A percentile compares a stretch with the other conserved stretches of the same genome.
Conservation (phyloP, 1,140 invertebrate species). For the Brachionus calyciflorus region DNA sequence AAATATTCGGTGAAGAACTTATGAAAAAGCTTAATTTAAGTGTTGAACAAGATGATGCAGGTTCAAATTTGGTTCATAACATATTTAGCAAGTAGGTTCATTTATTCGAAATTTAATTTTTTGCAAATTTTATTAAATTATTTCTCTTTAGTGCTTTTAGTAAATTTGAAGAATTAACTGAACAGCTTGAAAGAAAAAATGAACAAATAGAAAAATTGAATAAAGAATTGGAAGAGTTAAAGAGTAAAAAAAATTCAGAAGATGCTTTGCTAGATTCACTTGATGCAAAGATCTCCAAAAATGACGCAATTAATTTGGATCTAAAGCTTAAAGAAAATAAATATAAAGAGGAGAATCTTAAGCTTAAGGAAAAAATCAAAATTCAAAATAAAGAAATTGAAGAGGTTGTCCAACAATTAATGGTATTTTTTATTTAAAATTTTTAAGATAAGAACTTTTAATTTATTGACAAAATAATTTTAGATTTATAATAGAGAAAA, state of each 20-base stretch:
- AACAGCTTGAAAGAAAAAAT: neutral
- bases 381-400: slow-evolving; percentile 19
- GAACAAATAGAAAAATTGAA: neutral
- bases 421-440: neutral
- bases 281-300: too few relatives aligned
- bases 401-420: slow-evolving; percentile 3
- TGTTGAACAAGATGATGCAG: neutral
- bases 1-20: neutral
- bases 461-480: neutral
- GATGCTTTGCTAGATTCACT: neutral
- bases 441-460: neutral
- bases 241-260: too few relatives aligned
- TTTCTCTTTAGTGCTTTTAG: neutral
- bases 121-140: neutral
- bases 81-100: neutral
- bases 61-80: neutral
- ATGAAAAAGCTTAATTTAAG: neutral
- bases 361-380: slow-evolving; percentile 38
- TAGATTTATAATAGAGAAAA: slow-evolving; percentile 30
- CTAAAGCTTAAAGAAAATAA: neutral
- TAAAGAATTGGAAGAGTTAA: slow-evolving; percentile 17
- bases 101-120: neutral
- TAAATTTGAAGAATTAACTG: slow-evolving; percentile 15
- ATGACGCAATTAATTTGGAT: too few relatives aligned
- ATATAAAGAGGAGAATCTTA: neutral